A percentile compares a stretch with the other conserved stretches of the same genome.
Conservation (phyloP, 2,888 invertebrate genomes). For the Drosophila subquinaria region DNA sequence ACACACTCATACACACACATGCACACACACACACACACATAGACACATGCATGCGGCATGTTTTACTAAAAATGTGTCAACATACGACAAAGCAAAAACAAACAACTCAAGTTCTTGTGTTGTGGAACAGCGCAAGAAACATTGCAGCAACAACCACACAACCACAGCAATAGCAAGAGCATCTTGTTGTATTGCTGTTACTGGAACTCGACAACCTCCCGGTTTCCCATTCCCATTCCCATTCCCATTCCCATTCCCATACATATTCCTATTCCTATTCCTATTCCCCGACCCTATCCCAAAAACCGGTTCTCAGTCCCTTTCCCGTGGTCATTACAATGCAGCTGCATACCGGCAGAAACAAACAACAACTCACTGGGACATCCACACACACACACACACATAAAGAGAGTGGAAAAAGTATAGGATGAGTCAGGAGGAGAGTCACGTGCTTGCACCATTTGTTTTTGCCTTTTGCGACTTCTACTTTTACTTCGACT, state of each 20-base stretch:
- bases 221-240: slow-evolving; percentile 14
- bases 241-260: background rate
- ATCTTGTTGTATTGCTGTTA: slow-evolving; percentile 36
- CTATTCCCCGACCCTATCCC: background rate
- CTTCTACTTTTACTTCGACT: slow-evolving; percentile 24
- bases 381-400: slow-evolving; percentile 13
- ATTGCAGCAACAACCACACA: slow-evolving; percentile 36
- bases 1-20: slow-evolving; percentile 7
- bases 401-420: too few relatives aligned
- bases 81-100: slow-evolving; percentile 75
- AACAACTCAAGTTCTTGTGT: slow-evolving; percentile 76
- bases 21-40: background rate
- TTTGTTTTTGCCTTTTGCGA: slow-evolving; percentile 65
- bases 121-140: slow-evolving; percentile 46
- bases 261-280: background rate
- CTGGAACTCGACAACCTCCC: slow-evolving; percentile 27
- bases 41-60: slow-evolving; percentile 35
- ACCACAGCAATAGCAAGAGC: slow-evolving; percentile 11
- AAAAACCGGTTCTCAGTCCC: slow-evolving; percentile 7
- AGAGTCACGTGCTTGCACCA: slow-evolving; percentile 64
- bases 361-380: slow-evolving; percentile 39
- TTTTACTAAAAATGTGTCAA: slow-evolving; percentile 74
- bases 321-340: slow-evolving; percentile 55
- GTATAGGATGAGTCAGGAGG: background rate
- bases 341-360: slow-evolving; percentile 28